Evolutionary conservation across 2,113 vertebrate species (phyloP), one percentile per base, ranked within the genome.

Genomic region (Myotis brandtii): DNA sequence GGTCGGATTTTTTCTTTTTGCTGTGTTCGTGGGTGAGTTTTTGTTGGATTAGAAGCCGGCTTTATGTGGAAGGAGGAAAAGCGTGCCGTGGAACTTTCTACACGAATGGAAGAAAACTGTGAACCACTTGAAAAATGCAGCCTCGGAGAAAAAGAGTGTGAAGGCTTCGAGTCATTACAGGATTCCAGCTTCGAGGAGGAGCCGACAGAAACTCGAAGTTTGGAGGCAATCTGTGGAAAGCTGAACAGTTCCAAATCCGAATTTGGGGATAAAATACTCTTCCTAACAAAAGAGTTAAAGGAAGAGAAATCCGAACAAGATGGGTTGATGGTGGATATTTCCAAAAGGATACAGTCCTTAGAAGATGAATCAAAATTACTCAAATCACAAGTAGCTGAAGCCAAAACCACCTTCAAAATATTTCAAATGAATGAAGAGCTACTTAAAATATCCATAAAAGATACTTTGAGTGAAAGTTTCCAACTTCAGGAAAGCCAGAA

Each of bases 1-100:
- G 82, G 46, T 99, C 95, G 99, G 99, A 89, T 70, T 99, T 90
- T 86, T 99, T 46, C 10, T 46, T 83, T 98, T 98, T 25, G 0
- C 99, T 87, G 67, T 99, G 99, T 97, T 98, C 98, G 23, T 99
- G 99, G 93, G 99, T 99, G 98, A 98, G 98, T 96, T 99, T 99
- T 52, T 98, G 97, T 18, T 99, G 32, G 67, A 34, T 69, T 34
- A 34, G 67, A 34, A 69, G 67, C n/a, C 5, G n/a, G 17, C 67
- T 10, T 69, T 34, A 69, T 69, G 67, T 69, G 67, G 67, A 37
- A 34, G 20, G 67, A 34, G n/a, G 34, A 34, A 34, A 69, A 34
- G 17, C n/a, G 9, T 37, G 67, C 67, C 34, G n/a, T 20, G 10
- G 67, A 69, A 34, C 66, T 69, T 34, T 34, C 17, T 69, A 69